phyloP scores from a whole-genome alignment of 2,888 invertebrate species.

The Adineta ricciae region DNA sequence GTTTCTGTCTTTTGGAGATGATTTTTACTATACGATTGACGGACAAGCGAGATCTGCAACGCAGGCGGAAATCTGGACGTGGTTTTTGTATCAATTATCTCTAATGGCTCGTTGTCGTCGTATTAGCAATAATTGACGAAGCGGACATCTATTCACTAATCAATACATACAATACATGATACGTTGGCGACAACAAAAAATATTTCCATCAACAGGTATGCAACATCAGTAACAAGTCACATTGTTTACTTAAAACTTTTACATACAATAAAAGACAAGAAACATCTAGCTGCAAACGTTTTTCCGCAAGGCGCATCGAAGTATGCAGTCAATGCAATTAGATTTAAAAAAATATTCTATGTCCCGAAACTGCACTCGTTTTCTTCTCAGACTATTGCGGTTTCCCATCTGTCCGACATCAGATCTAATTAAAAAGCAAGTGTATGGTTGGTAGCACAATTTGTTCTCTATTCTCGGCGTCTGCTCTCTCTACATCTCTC shows the following conservation, averaged over 20 bases:
- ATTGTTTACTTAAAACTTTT: neutral
- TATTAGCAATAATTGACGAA: neutral
- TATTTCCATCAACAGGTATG: too few relatives aligned
- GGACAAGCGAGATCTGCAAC: too few relatives aligned
- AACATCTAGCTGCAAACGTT: neutral
- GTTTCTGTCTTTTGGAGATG: too few relatives aligned
- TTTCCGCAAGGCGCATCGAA: neutral
- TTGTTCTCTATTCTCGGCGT: neutral
- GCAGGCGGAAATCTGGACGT: too few relatives aligned
- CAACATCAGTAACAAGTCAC: neutral
- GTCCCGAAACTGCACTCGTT: neutral
- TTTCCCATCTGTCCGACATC: neutral
- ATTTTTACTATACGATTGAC: too few relatives aligned
- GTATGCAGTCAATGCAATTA: neutral
- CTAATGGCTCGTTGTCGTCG: neutral
- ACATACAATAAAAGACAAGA: neutral
- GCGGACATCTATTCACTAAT: too few relatives aligned
- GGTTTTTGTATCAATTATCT: too few relatives aligned
- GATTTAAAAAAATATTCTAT: neutral
- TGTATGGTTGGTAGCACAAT: neutral
- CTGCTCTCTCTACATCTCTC: neutral
- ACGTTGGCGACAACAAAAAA: too few relatives aligned
- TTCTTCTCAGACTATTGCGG: neutral
- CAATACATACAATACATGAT: too few relatives aligned
- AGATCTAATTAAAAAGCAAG: neutral